Base-by-base conservation (phyloP, 2,888 invertebrate species). In the Cephus pulcher region DNA sequence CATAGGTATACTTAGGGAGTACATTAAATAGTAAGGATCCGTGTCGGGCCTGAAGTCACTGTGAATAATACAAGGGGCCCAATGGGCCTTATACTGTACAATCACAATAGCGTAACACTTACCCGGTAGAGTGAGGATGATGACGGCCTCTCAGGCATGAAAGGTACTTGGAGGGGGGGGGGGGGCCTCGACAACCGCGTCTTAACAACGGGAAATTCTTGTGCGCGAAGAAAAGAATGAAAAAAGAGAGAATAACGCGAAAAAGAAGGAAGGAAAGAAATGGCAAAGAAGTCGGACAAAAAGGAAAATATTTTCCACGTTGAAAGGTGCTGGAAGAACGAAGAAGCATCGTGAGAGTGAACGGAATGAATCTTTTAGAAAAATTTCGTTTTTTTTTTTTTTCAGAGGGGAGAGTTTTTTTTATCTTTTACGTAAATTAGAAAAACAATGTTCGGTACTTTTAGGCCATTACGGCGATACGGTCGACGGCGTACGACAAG, bases 121-220 rank as follows among this genome's bases (percentile, higher is more conserved):
- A 32, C 71, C 12, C 71, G 71, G 71, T 71, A 71, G 71, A 71
- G 71, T 71, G 71, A 71, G 71, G 71, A 71, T 33, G 71, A 34
- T 71, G 71, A 34, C 34, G 71, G 34, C 33, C 34, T 71, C 71
- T 71, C 71, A 71, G 71, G 71, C 71, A 71, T 71, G 71, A 71
- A 32, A 34, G 12, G 15, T 15, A 56, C 40, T 40, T 35, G 35
- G 35, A 12, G 35, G 35, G 35, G 0, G 12, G 3, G 0, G 12
- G 34, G 11, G 4, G 11, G 33, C 0, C 32, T 32, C 15, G 71
- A 32, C 71, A 71, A 71, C 30, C 12, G 71, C 33, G 34, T 33
- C 32, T 71, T 71, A 34, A 56, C 56, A 56, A 56, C 56, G 56
- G 71, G 71, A 32, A 71, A 71, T 71, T 33, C 71, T 71, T 34